Evolutionary conservation across 2,113 vertebrate species (phyloP), one percentile per base, ranked within the genome.

Genomic region (Orycteropus afer): DNA sequence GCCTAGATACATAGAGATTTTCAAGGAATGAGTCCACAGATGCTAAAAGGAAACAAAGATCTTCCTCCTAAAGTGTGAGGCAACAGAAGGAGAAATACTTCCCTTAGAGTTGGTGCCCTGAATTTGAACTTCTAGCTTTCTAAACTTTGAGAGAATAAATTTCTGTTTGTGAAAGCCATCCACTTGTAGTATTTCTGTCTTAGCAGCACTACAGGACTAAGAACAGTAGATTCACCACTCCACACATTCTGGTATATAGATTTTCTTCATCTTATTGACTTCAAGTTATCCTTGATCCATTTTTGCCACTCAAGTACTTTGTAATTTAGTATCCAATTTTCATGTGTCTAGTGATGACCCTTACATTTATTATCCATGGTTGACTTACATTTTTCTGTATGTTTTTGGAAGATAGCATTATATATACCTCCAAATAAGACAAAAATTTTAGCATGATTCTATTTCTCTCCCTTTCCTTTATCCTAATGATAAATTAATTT

Each of bases 221-320:
- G n/a, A n/a, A n/a, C n/a, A n/a, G n/a, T n/a, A n/a, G n/a, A n/a
- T n/a, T 8, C 45, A 32, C 23, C 6, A 34, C 40, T 27, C 53
- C 47, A 34, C 7, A 34, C 9, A 86, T 27, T 88, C 53, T 27
- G 14, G 37, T 79, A 87, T 91, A 65, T 65, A 13, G 42, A 81
- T 91, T 96, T 63, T 82, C 47, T 71, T 83, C 34, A 80, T 86
- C 80, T 83, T 45, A 63, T 90, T 74, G 22, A 84, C 80, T 82
- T 87, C 12, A 45, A 53, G 23, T 81, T 71, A 63, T 55, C 29
- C 6, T 89, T 84, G 25, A 80, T 29, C 23, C 40, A 73, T 69
- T 69, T 61, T 77, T 61, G 25, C 25, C 13, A 90, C 4, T 91
- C 57, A 85, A 85, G 42, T 49, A 82, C 65, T 57, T 81, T 92